Evolutionary conservation across 2,888 invertebrate genomes (phyloP), one percentile per base, ranked within the genome.

Genomic region (Ypsolopha sequella): DNA sequence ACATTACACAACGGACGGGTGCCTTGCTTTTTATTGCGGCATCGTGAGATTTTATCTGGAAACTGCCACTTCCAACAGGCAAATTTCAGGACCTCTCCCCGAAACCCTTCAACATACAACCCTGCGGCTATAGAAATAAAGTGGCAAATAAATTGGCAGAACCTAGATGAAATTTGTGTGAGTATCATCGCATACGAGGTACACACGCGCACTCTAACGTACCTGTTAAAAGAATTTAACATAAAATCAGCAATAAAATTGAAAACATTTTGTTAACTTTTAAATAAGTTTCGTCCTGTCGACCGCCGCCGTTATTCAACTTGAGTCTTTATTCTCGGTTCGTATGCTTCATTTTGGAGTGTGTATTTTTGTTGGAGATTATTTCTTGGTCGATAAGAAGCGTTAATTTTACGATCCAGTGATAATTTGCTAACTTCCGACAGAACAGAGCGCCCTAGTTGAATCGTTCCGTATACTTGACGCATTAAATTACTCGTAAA

Each of bases 341-440:
- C 53, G 4, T 53, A 66, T 70, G 75, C 64, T 34, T 64, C 68
- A 78, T 67, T 68, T 69, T 80, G 61, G 70, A 62, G 54, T 65
- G 69, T 55, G 54, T 55, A 43, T 56, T 58, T 58, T 51, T 55
- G 63, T 65, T 62, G 63, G 69, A 80, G 80, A 84, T 84, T 76
- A 84, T 82, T 79, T 80, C 73, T 77, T 70, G 74, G 76, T 79
- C 82, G 86, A 86, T 86, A 86, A 84, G 82, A 77, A 79, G 81
- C 80, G 86, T 85, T 86, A 85, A 85, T 85, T 86, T 86, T 85
- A 86, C 85, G 85, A 86, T 73, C 74, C 78, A 81, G 81, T 81
- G 86, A 86, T 86, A 86, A 86, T 86, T 86, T 85, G 85, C 81
- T 79, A 84, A 86, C 86, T 86, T 86, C 86, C 85, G 86, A 84